Conservation (phyloP, 2,113 vertebrate species). For the Boleophthalmus pectinirostris region DNA sequence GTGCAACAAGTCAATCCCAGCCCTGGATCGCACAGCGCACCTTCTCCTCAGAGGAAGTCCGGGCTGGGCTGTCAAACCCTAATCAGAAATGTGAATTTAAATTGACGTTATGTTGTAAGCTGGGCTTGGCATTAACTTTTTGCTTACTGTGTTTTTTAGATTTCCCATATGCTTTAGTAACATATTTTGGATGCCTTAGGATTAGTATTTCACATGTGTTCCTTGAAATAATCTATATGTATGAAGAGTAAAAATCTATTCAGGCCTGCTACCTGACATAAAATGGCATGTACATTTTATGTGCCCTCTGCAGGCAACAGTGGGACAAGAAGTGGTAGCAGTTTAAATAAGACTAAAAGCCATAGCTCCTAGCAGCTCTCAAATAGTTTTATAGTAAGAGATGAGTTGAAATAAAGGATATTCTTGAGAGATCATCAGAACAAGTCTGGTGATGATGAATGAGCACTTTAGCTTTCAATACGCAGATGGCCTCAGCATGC, state of each 20-base stretch:
- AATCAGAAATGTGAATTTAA: slow-evolving; percentile 67
- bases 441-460: background rate
- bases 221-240: background rate
- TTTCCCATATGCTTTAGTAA: background rate
- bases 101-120: slow-evolving; percentile 40
- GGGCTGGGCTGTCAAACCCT: slow-evolving; percentile 48
- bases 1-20: slow-evolving; percentile 47
- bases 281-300: background rate
- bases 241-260: background rate
- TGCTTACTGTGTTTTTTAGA: background rate
- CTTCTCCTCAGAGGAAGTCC: slow-evolving; percentile 41
- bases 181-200: background rate
- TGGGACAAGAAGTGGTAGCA: background rate
- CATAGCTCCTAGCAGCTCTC: background rate
- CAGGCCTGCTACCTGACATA: background rate
- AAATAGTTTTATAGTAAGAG: background rate
- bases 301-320: background rate
- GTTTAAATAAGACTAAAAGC: background rate
- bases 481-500: no score
- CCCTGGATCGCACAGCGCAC: slow-evolving; percentile 27
- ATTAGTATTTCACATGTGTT: background rate
- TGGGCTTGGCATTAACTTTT: slow-evolving; percentile 3
- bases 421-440: background rate
- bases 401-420: background rate
- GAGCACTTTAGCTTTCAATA: background rate